Percentiles rank a stretch among this genome's conserved stretches.
Conservation (phyloP, 2,888 invertebrate genomes). For the Oscheius onirici region DNA sequence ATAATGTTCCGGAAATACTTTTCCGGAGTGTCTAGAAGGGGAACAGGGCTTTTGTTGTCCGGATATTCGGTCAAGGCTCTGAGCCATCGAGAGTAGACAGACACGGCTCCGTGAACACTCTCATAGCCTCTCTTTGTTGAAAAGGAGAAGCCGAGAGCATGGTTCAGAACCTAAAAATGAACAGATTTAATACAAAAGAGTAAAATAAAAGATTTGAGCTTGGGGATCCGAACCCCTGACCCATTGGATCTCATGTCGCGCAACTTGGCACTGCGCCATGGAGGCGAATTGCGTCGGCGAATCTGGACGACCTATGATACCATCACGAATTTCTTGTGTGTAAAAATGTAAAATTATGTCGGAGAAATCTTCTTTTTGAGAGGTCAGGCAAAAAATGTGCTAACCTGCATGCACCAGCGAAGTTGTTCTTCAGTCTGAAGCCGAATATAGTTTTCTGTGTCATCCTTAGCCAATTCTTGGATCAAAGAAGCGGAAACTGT, state of each 20-base stretch:
- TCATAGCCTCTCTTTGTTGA: constrained; percentile 58
- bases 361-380: no score
- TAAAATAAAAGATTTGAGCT: not conserved
- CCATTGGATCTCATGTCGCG: no score
- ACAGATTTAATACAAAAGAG: not conserved
- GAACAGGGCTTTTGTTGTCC: constrained; percentile 53
- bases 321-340: no score
- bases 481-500: constrained; percentile 49
- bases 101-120: constrained; percentile 55
- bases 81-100: constrained; percentile 57
- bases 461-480: constrained; percentile 45
- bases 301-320: no score
- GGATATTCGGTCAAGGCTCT: constrained; percentile 52
- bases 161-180: constrained; percentile 59
- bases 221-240: no score
- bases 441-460: constrained; percentile 45
- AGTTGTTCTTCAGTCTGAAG: constrained; percentile 62
- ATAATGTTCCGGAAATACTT: constrained; percentile 51
- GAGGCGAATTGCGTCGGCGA: no score
- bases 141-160: constrained; percentile 63
- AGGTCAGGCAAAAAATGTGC: not conserved
- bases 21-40: constrained; percentile 56
- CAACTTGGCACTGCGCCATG: no score
- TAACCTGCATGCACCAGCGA: constrained; percentile 70
- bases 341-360: no score